A percentile compares a stretch with the other conserved stretches of the same genome.
Evolutionary conservation across 2,888 invertebrate species (phyloP).

Genomic region (Aricia artaxerxes): DNA sequence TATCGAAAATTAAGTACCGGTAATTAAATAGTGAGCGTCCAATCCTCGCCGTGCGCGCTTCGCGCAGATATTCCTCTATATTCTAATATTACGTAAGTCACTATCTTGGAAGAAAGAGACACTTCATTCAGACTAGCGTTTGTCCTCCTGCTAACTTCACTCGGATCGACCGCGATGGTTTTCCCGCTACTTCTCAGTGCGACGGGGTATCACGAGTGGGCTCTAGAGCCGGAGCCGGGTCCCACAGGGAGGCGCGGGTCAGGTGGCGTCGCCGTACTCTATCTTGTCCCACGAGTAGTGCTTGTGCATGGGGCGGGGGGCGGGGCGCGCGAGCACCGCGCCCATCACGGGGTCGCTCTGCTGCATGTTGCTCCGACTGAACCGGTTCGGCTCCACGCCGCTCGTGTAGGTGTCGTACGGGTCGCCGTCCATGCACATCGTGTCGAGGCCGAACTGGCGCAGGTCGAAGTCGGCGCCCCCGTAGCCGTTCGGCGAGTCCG

Average conservation of each 20-base stretch:
- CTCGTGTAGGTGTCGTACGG: slow-evolving; percentile 69
- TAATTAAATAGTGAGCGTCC: slow-evolving; percentile 40
- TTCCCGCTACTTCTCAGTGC: background rate
- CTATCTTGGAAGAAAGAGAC: slow-evolving; percentile 64
- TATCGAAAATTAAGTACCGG: slow-evolving; percentile 70
- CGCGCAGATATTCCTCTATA: slow-evolving; percentile 54
- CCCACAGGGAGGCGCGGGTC: slow-evolving; percentile 52
- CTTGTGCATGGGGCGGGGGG: slow-evolving; percentile 79
- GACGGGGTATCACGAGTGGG: slow-evolving; percentile 52
- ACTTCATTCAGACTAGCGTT: slow-evolving; percentile 63
- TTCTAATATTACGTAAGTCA: slow-evolving; percentile 56
- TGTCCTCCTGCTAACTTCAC: slow-evolving; percentile 42
- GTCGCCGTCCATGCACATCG: slow-evolving; percentile 78
- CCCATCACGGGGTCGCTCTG: slow-evolving; percentile 88
- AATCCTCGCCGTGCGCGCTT: slow-evolving; percentile 63
- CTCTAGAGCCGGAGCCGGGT: slow-evolving; percentile 45
- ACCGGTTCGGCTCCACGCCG: slow-evolving; percentile 71
- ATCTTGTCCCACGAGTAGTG: slow-evolving; percentile 88
- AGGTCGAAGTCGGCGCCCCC: slow-evolving; percentile 76
- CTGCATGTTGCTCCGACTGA: slow-evolving; percentile 72
- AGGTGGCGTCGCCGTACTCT: slow-evolving; percentile 86
- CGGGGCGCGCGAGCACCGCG: slow-evolving; percentile 81
- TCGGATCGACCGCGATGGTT: background rate
- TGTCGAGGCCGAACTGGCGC: slow-evolving; percentile 83
- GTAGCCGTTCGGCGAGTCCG: slow-evolving; percentile 56